Conservation (phyloP, 2,888 invertebrate genomes). For the Pristionchus exspectatus region DNA sequence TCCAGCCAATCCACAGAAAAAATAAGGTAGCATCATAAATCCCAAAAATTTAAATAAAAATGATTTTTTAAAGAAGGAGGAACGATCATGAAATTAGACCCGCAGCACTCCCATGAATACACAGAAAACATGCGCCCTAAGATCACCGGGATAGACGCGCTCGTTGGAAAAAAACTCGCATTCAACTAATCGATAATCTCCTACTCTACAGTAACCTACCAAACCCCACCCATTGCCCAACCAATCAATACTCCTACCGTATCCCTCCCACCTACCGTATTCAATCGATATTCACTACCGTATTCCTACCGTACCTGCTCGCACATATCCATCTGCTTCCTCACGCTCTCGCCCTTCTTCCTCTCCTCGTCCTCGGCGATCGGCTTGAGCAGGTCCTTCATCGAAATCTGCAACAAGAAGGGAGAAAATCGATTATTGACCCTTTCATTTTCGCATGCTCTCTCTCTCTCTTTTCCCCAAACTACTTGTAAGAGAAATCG, state of each 20-base stretch:
- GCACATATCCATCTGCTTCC: slow-evolving; percentile 68
- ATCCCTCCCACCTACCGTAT: neutral
- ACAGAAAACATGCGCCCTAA: no score
- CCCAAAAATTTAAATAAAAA: no score
- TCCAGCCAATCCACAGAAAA: no score
- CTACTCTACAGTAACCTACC: neutral
- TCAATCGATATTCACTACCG: slow-evolving; percentile 51
- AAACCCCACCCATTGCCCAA: neutral
- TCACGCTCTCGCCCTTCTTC: slow-evolving; percentile 61
- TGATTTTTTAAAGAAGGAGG: no score
- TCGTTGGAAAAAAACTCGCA: no score
- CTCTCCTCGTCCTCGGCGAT: slow-evolving; percentile 42
- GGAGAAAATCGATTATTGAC: neutral
- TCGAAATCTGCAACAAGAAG: neutral
- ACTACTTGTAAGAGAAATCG: no score
- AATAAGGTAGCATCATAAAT: no score
- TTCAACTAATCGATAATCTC: neutral
- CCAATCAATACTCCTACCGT: neutral
- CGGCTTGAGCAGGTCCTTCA: slow-evolving; percentile 53
- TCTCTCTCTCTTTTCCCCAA: no score
- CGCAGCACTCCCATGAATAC: no score
- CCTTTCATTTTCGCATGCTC: no score
- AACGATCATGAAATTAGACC: no score
- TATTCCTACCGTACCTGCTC: slow-evolving; percentile 68
- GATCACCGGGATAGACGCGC: no score